These are phyloP conservation scores for Nothocercus julius DNA, from an alignment of 2,113 vertebrate genomes.

Conservation along the genomic window DNA sequence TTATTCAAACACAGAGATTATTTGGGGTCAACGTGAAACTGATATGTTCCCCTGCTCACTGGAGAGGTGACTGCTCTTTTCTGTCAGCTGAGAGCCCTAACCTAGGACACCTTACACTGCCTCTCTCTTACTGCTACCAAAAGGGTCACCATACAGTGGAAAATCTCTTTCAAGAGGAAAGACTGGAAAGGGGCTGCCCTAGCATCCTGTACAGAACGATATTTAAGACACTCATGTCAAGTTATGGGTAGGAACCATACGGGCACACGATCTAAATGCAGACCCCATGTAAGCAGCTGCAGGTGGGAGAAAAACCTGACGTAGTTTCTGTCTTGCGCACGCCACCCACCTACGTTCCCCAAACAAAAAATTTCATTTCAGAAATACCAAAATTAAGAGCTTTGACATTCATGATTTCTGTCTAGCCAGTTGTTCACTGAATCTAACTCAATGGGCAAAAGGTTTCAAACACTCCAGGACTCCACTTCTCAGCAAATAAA, in stretches of 20 bases:
- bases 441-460: background rate
- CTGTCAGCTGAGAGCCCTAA: background rate
- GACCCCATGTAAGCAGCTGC: background rate
- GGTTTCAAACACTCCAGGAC: background rate
- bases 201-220: background rate
- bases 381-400: background rate
- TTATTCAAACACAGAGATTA: background rate
- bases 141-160: background rate
- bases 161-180: background rate
- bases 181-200: background rate
- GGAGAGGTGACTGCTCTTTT: background rate
- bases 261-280: background rate
- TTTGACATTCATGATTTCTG: background rate
- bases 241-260: background rate
- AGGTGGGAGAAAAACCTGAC: fast-evolving
- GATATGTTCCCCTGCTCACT: background rate
- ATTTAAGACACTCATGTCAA: background rate
- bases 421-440: fast-evolving
- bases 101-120: background rate
- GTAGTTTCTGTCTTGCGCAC: background rate
- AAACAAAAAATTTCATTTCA: background rate
- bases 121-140: background rate
- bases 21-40: background rate
- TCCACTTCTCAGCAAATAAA: background rate
- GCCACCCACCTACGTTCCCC: background rate